Evolutionary conservation across 92 coral and sea anemone genomes (phyloP).

Genomic region (Porites rus): DNA sequence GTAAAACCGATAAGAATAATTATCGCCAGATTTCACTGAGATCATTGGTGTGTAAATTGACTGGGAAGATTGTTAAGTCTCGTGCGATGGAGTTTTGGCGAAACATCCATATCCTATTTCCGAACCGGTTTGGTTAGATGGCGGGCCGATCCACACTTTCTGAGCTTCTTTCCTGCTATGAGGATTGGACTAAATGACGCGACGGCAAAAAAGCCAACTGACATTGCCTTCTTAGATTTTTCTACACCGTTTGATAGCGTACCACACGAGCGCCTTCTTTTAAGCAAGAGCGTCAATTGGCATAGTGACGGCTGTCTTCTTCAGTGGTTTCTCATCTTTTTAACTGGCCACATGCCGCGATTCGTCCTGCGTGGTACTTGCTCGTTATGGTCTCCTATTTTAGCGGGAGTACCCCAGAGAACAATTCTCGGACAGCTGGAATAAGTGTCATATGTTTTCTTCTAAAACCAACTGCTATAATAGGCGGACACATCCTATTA

Average conservation of each 20-base stretch:
- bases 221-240: constrained; percentile 10
- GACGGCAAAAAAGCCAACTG: neutral
- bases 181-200: neutral
- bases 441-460: too few species aligned
- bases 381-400: neutral
- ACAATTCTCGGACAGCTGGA: neutral
- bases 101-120: neutral
- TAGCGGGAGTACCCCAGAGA: neutral
- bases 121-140: neutral
- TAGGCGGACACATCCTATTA: too few species aligned
- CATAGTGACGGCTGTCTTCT: constrained; percentile 8
- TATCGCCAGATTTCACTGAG: neutral
- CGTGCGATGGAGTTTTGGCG: constrained; percentile 21
- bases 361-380: neutral
- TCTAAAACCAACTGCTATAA: too few species aligned
- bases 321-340: constrained; percentile 12
- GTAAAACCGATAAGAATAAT: too few species aligned
- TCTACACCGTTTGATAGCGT: neutral
- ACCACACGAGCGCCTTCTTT: neutral
- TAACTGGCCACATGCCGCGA: neutral
- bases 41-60: neutral
- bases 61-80: neutral
- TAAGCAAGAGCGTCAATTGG: constrained; percentile 16
- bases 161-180: neutral
- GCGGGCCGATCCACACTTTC: neutral